Evolutionary conservation across 2,888 invertebrate species (phyloP).

Genomic region (Nezara viridula): DNA sequence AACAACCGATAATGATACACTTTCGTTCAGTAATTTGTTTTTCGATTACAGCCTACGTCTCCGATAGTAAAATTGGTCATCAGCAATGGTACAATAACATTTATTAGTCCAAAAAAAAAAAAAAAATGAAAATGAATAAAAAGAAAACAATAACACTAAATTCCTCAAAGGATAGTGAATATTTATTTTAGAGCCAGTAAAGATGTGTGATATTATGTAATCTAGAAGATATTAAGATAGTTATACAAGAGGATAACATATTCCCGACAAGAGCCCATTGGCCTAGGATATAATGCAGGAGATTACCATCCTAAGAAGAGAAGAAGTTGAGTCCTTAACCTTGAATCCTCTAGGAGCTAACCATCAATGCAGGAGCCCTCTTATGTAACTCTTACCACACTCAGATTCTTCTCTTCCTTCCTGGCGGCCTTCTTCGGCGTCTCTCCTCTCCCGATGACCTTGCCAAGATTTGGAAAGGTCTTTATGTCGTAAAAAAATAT

Average conservation of each 20-base stretch:
- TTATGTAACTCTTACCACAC: slow-evolving; percentile 22
- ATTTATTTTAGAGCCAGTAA: not conserved
- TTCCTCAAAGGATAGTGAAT: not conserved
- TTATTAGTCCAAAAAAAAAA: too few relatives aligned
- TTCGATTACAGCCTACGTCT: too few relatives aligned
- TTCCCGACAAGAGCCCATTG: too few relatives aligned
- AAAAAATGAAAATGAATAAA: too few relatives aligned
- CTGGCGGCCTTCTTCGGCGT: not conserved
- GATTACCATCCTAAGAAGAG: not conserved
- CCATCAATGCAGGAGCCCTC: not conserved
- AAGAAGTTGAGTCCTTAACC: slow-evolving; percentile 4
- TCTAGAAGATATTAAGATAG: not conserved
- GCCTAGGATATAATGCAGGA: not conserved
- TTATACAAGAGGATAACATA: too few relatives aligned
- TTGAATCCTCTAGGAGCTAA: not conserved
- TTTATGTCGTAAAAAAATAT: not conserved
- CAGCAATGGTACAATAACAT: too few relatives aligned
- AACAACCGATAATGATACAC: too few relatives aligned
- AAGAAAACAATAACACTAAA: too few relatives aligned
- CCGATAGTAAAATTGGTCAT: too few relatives aligned
- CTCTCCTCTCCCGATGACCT: not conserved
- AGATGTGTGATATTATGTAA: not conserved
- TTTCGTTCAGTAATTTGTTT: too few relatives aligned
- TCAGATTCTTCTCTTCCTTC: not conserved
- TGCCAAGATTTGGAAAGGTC: not conserved